Evolutionary conservation across 2,113 vertebrate species (phyloP).

Genomic region (Coptodon rendalli): DNA sequence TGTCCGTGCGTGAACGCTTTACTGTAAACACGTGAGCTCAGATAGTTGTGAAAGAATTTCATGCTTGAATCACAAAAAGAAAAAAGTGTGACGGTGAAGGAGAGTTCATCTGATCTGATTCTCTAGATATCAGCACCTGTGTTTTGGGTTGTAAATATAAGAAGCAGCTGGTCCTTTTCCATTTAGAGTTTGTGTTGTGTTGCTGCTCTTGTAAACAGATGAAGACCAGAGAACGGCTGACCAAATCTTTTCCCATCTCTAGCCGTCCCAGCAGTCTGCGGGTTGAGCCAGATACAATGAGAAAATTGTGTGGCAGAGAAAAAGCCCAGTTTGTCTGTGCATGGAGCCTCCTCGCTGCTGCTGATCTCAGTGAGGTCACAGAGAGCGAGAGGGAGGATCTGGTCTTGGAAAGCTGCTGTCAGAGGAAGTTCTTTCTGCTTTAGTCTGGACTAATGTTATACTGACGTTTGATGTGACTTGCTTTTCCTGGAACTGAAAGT

Average conservation of each 20-base stretch:
- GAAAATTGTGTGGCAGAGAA: conserved; percentile 59
- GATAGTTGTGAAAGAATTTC: neutral
- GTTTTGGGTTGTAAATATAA: neutral
- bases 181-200: neutral
- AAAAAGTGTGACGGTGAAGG: neutral
- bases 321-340: conserved; percentile 44
- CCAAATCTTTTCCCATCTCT: neutral
- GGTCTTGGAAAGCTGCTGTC: neutral
- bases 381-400: neutral
- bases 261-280: conserved; percentile 13
- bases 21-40: neutral
- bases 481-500: neutral
- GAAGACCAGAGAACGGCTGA: neutral
- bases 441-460: neutral
- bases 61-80: neutral
- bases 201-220: neutral
- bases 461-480: neutral
- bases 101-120: neutral
- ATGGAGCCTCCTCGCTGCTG: conserved; percentile 1
- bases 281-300: conserved; percentile 56
- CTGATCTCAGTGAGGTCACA: conserved; percentile 49
- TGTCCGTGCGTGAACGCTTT: neutral
- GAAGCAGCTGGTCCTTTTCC: neutral
- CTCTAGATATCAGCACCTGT: too few species aligned
- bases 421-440: neutral